Evolutionary conservation across 2,888 invertebrate genomes (phyloP).

Genomic region (Mesoligia furuncula): DNA sequence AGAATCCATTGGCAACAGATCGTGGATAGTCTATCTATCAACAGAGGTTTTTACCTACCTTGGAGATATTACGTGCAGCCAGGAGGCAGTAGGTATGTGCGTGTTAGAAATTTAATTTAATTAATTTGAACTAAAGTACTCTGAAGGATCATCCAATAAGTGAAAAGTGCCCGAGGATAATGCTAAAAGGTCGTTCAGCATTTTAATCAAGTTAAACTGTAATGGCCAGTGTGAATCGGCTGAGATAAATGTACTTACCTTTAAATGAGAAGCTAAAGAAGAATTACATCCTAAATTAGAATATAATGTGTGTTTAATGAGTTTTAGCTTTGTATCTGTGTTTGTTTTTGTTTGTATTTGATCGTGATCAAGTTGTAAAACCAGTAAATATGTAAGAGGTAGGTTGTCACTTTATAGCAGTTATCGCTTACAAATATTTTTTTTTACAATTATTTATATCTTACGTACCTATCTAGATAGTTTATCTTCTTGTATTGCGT

Average conservation of each 20-base stretch:
- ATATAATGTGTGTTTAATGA: background rate
- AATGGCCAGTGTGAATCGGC: conserved; percentile 7
- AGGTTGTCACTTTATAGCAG: too few relatives aligned
- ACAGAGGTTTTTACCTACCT: background rate
- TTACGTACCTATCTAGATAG: background rate
- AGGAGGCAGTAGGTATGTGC: background rate
- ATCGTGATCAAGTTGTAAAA: too few relatives aligned
- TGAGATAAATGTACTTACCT: conserved; percentile 13
- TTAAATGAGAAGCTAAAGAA: conserved; percentile 1
- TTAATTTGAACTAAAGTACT: conserved; percentile 24
- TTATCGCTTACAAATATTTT: too few relatives aligned
- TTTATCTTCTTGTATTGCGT: background rate
- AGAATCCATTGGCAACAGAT: background rate
- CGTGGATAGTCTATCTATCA: background rate
- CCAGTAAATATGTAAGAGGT: too few relatives aligned
- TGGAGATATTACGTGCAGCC: background rate
- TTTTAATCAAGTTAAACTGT: conserved; percentile 58
- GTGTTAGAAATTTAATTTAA: conserved; percentile 37
- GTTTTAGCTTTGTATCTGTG: too few relatives aligned
- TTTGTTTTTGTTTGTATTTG: too few relatives aligned
- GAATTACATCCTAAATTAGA: background rate
- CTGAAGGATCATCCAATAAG: conserved; percentile 25
- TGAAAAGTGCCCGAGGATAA: conserved; percentile 23
- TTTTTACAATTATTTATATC: too few relatives aligned
- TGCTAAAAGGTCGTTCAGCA: conserved; percentile 44